Evolutionary conservation across 2,113 vertebrate genomes (phyloP).

Genomic region (Charina bottae): DNA sequence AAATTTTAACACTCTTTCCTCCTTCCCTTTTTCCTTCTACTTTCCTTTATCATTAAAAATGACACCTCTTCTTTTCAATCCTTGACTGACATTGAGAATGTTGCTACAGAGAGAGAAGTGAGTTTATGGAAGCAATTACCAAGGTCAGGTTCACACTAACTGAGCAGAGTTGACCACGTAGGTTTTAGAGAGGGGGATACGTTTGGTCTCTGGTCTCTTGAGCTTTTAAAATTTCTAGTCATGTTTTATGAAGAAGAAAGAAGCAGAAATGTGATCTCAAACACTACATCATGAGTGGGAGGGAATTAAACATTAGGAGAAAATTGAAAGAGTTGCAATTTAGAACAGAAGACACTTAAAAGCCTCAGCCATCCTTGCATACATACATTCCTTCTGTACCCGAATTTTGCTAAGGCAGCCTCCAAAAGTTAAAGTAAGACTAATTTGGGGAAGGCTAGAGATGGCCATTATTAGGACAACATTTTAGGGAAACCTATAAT

Average conservation of each 20-base stretch:
- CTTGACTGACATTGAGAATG: not conserved
- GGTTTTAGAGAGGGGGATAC: not conserved
- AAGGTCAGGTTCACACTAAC: slow-evolving; percentile 14
- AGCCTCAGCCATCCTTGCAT: not conserved
- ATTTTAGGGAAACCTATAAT: not conserved
- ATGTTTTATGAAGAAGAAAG: not conserved
- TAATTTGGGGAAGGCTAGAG: too few relatives aligned
- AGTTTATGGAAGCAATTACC: slow-evolving; percentile 23
- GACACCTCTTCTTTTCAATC: slow-evolving; percentile 10
- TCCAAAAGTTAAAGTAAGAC: not conserved
- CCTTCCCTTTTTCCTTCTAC: not conserved
- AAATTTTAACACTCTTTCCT: slow-evolving; percentile 38
- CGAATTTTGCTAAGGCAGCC: not conserved
- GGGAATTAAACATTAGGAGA: not conserved
- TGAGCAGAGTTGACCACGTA: not conserved
- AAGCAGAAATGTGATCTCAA: not conserved
- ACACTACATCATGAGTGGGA: not conserved
- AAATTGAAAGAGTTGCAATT: not conserved
- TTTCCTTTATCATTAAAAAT: slow-evolving; percentile 35
- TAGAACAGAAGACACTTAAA: not conserved
- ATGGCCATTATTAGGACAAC: not conserved
- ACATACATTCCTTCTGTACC: not conserved
- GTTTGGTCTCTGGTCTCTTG: not conserved
- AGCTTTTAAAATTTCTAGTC: not conserved
- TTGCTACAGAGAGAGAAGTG: slow-evolving; percentile 17